Evolutionary conservation across 2,113 vertebrate genomes (phyloP), one percentile per base, ranked within the genome.

Genomic region (Elaphurus davidianus): DNA sequence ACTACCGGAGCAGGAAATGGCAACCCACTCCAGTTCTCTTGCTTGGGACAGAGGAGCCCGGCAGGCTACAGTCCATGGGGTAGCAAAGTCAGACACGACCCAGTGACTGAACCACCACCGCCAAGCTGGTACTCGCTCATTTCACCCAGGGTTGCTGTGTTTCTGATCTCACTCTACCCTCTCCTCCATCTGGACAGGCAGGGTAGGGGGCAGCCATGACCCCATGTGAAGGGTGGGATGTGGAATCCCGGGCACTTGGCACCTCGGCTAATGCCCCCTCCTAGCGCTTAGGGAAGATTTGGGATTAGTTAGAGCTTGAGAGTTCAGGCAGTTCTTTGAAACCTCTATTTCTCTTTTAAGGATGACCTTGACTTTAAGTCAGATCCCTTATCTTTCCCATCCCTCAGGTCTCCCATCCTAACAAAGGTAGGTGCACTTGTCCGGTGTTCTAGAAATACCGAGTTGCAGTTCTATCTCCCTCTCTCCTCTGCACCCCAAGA

Each of bases 321-420:
- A 76, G 55, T 62, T 57, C 76, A 90, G 40, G 36, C 30, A 95
- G 27, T 62, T 87, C 25, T 71, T 90, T 87, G 83, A 90, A 90
- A 85, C 43, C 15, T 6, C 79, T 50, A 19, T 76, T 86, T 84
- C 74, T 91, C 23, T 88, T 45, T 93, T 71, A 76, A 57, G 43
- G 55, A 64, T 81, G n/a, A 87, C 12, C n/a, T 74, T 94, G 87
- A 30, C 87, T 90, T 96, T 82, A 88, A 67, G 59, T 83, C 33
- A 60, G 59, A 84, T 87, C 36, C 33, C 85, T 54, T 43, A 14
- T 57, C 54, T 86, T 64, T 43, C 57, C 55, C n/a, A 57, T 47
- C 91, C 43, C 47, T 89, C 16, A 4, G 4, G 87, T 78, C 64
- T 89, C 52, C 89, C n/a, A 6, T 55, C 33, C 30, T 74, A 36